phyloP scores from a whole-genome alignment of 1,140 invertebrate species.

The Pseudoatta argentina region DNA sequence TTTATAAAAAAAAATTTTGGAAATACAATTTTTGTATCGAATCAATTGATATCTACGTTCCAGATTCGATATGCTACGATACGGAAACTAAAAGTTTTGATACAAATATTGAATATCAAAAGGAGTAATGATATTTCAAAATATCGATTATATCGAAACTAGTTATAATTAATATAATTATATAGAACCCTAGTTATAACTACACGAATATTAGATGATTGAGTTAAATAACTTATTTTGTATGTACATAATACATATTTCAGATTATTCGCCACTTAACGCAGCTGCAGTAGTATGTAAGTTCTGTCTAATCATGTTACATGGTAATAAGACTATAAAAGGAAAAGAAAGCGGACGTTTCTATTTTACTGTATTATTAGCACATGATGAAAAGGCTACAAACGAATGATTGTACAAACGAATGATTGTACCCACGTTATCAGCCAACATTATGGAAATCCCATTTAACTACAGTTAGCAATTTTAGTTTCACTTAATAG shows the following conservation, averaged over 20 bases:
- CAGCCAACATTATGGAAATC: slow-evolving; percentile 17
- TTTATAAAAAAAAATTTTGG: too few species aligned
- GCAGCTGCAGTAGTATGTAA: neutral
- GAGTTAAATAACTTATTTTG: slow-evolving; percentile 31
- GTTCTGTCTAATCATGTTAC: neutral
- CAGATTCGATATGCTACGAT: too few species aligned
- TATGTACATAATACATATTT: slow-evolving; percentile 6
- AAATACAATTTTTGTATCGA: too few species aligned
- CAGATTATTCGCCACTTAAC: slow-evolving; percentile 34
- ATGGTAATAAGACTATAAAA: slow-evolving; percentile 39
- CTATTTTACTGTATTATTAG: slow-evolving; percentile 37
- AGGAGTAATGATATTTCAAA: too few species aligned
- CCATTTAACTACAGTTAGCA: slow-evolving; percentile 17
- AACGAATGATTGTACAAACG: slow-evolving; percentile 34
- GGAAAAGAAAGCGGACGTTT: slow-evolving; percentile 51
- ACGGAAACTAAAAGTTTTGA: too few species aligned
- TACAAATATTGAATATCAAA: too few species aligned
- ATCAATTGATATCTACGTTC: too few species aligned
- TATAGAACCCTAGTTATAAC: neutral
- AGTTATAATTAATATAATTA: too few species aligned
- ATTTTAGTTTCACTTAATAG: slow-evolving; percentile 32
- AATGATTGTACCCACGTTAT: neutral
- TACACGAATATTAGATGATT: neutral
- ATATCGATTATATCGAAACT: too few species aligned
- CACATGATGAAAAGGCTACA: slow-evolving; percentile 16